Evolutionary conservation across 37 sponge, comb jelly and placozoan genomes (phyloP), one percentile per base, ranked within the genome.

Genomic region (Eunapius fragilis): DNA sequence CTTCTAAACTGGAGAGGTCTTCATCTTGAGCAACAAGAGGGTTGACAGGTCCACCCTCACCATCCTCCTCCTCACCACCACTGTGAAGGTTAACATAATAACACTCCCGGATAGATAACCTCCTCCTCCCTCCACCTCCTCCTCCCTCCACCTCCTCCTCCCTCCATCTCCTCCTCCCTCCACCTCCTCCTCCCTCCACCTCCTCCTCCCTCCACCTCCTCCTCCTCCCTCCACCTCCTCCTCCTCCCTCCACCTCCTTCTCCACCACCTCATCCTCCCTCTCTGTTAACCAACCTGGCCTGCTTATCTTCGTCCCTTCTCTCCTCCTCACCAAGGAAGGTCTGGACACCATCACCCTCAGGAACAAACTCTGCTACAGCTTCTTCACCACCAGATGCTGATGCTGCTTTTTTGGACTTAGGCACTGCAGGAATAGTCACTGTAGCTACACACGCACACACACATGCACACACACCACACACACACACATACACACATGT

Each of bases 301-400:
- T 85, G 82, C 36, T 92, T 83, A 2, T 41, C 77, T 0, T 85
- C 58, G 1, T 58, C 58, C 58, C 14, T 72, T 30, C 84, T 7
- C 75, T 83, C 84, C 23, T 82, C 87, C 48, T 68, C 86, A n/a
- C 71, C 87, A 31, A 86, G 34, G 77, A 86, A 83, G 22, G 71
- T 36, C 4, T 37, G 31, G 32, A 78, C 91, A 67, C 77, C 72
- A 24, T 81, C 78, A 25, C 91, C 91, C 27, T 91, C 91, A 23
- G 91, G 91, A 36, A 86, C 87, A 91, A 91, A 89, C 75, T 86
- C 93, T 22, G 79, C 93, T 24, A 93, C 68, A 25, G 24, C 25
- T 22, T 30, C 26, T 13, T n/a, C 68, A 67, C 2, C 26, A 14
- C 26, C 30, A 28, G 31, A 25, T 71, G n/a, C 22, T 48, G 47